Percentiles rank a stretch among this genome's conserved stretches.
Conservation (phyloP, 2,797 vertebrate species). For the Fundulus diaphanus region DNA sequence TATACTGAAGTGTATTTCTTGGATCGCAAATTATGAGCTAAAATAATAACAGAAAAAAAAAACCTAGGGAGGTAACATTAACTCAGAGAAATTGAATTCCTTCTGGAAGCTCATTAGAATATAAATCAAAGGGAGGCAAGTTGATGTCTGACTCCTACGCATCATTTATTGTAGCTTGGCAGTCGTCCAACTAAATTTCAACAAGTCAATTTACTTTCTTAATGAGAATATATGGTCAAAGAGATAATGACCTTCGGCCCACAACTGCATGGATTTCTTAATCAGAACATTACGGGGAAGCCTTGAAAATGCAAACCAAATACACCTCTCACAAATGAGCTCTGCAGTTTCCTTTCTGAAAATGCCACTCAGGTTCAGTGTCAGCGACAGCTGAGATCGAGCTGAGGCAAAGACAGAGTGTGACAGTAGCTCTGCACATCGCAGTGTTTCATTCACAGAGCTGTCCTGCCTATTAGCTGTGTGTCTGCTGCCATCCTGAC, state of each 20-base stretch:
- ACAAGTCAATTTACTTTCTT: conserved; percentile 28
- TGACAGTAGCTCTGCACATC: conserved; percentile 40
- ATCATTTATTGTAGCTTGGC: conserved; percentile 10
- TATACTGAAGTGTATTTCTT: conserved; percentile 27
- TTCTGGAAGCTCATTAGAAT: conserved; percentile 61
- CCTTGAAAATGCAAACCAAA: conserved; percentile 15
- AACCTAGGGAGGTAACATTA: conserved; percentile 49
- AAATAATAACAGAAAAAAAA: conserved; percentile 46
- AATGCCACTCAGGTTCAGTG: conserved; percentile 23
- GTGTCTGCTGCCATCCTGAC: conserved; percentile 45
- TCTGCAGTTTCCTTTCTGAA: conserved; percentile 13
- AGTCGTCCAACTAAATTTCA: conserved; percentile 25
- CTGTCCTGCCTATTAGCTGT: conserved; percentile 55
- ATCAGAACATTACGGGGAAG: conserved; percentile 16
- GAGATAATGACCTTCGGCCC: neutral
- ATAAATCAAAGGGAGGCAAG: conserved; percentile 56
- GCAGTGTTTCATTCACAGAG: conserved; percentile 28
- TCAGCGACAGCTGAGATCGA: conserved; percentile 6
- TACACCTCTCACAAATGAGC: conserved; percentile 12
- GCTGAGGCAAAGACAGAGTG: conserved; percentile 11
- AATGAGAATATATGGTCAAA: conserved; percentile 31
- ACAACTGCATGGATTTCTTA: conserved; percentile 19
- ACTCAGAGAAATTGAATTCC: conserved; percentile 51
- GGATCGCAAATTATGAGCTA: conserved; percentile 9
- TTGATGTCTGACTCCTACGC: conserved; percentile 23